Evolutionary conservation across 1,140 invertebrate species (phyloP), one percentile per base, ranked within the genome.

Genomic region (Linepithema humile): DNA sequence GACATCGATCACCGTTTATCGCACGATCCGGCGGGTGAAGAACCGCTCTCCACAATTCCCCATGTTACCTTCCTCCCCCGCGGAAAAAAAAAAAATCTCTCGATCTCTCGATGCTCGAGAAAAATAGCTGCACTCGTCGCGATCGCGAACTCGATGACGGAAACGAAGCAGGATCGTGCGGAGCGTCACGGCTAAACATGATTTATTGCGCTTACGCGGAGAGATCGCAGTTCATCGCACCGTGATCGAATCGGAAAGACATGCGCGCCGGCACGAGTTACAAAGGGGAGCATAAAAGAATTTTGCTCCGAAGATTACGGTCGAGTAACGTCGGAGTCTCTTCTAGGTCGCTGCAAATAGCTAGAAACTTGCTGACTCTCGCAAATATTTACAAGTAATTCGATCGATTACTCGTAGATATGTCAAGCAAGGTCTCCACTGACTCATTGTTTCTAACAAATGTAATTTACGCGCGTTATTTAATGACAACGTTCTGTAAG

Each of bases 1-100:
- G 73, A 77, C 82, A 86, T 78, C 85, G 78, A 86, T 53, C 70
- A 84, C 53, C 60, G 53, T 80, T 87, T 69, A 86, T 87, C 75
- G 55, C 12, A 45, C 26, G n/a, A 29, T 78, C 48, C 73, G 1
- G 26, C 50, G 62, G n/a, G 40, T 64, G 64, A 75, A 50, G 53
- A 73, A 59, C 35, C 35, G 17, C 35, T 35, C 29, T 40, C 7
- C n/a, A n/a, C n/a, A n/a, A n/a, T n/a, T n/a, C n/a, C n/a, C n/a
- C n/a, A n/a, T n/a, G n/a, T n/a, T n/a, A n/a, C n/a, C n/a, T n/a
- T n/a, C n/a, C n/a, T n/a, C n/a, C n/a, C n/a, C n/a, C n/a, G n/a
- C n/a, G 6, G 72, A 53, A 62, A 53, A 86, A 84, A 84, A 85
- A 84, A 9, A 12, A 15, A 64, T 67, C 50, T 20, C 45, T 0